Percentiles rank a stretch among this genome's conserved stretches.
These are phyloP conservation scores for Irena cyanogastra DNA, from an alignment of 2,113 vertebrate species.

Conservation along the genomic window DNA sequence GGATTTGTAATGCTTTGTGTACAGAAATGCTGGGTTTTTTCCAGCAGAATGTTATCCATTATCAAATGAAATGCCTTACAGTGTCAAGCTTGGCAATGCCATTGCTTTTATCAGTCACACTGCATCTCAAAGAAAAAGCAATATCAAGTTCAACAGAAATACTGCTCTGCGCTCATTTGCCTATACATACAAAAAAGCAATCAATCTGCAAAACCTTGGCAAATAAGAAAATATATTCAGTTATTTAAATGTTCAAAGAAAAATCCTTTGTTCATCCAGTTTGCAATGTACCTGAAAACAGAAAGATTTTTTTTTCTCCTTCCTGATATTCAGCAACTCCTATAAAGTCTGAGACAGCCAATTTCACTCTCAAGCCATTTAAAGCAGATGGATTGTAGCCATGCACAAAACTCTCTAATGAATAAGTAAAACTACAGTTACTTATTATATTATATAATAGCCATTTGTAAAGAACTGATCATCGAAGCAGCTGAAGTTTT, in stretches of 20 bases:
- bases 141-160: background rate
- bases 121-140: background rate
- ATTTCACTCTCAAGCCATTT: constrained; percentile 66
- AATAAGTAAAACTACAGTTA: constrained; percentile 66
- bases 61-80: background rate
- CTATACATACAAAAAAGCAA: constrained; percentile 35
- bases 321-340: constrained; percentile 24
- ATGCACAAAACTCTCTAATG: constrained; percentile 62
- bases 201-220: constrained; percentile 20
- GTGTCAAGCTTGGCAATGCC: background rate
- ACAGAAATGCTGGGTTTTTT: background rate
- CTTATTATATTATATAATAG: constrained; percentile 70
- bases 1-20: background rate
- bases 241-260: constrained; percentile 41
- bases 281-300: constrained; percentile 54
- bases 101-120: constrained; percentile 24
- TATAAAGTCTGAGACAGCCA: constrained; percentile 61
- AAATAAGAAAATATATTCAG: constrained; percentile 51
- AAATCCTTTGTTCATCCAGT: constrained; percentile 21
- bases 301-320: constrained; percentile 47
- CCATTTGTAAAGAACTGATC: constrained; percentile 67
- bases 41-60: background rate
- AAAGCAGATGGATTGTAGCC: constrained; percentile 69
- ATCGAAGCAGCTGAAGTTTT: constrained; percentile 48
- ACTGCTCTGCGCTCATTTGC: constrained; percentile 8